Conservation (phyloP, 2,797 vertebrate genomes). For the Etheostoma nigrum region DNA sequence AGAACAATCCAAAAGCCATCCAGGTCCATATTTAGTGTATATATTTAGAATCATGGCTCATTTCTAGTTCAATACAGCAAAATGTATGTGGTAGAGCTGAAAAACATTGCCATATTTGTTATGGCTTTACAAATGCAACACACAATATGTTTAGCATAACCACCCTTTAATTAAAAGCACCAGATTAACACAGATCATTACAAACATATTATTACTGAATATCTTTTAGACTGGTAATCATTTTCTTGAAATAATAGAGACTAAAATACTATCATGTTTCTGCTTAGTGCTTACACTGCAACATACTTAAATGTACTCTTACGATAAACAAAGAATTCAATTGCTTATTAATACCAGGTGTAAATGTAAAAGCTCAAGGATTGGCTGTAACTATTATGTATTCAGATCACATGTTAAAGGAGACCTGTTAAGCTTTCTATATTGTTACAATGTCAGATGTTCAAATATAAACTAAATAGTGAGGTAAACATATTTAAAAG, state of each 20-base stretch:
- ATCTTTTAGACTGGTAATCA: background rate
- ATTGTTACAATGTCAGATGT: too few species aligned
- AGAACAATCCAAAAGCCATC: background rate
- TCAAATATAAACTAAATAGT: too few species aligned
- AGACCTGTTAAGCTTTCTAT: too few species aligned
- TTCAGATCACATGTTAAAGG: too few species aligned
- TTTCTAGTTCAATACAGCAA: background rate
- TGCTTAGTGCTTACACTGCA: background rate
- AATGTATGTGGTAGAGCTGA: background rate
- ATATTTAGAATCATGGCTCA: background rate
- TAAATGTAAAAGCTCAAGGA: too few species aligned
- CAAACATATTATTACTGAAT: background rate
- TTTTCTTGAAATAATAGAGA: background rate
- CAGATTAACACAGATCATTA: slow-evolving; percentile 3
- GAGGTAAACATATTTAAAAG: too few species aligned
- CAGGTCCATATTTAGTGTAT: background rate
- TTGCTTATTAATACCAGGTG: background rate
- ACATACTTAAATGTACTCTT: background rate
- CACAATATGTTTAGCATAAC: background rate
- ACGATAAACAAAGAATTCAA: background rate
- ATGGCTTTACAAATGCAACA: background rate
- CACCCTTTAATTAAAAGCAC: background rate
- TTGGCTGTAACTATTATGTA: too few species aligned
- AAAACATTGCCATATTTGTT: too few species aligned
- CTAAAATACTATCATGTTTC: background rate